Base-by-base conservation (phyloP, 2,113 vertebrate genomes). In the Hassar affinis region DNA sequence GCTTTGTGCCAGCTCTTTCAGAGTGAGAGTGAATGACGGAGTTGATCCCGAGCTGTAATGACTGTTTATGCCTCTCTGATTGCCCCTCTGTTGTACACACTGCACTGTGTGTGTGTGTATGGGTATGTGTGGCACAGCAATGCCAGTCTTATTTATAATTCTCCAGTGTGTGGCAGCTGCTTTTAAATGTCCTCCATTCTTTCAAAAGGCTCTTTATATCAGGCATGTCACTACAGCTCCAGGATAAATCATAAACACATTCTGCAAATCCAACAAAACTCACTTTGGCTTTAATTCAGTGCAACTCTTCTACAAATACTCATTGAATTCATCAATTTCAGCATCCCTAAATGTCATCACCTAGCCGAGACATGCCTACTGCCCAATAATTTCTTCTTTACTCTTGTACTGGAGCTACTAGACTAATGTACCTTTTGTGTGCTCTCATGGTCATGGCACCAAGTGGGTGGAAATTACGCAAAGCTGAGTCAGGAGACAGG, bases 131-230 rank as follows among this genome's bases (percentile, higher is more conserved):
- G 9, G 62, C 30, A n/a, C 35, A 69, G 30, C 47, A 35, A 42
- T 69, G 61, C 33, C 59, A 56, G 64, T 71, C 52, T 68, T 72
- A 57, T 81, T 72, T 81, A 35, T 72, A 81, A 81, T 54, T n/a
- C 64, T 47, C 45, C 2, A 3, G 35, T 71, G 49, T 83, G 30
- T 77, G 62, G 56, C 69, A 64, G 75, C 75, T 69, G 18, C 82
- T 69, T 68, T 78, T 64, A 78, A 68, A 84, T 82, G 42, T 76
- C 52, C 38, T 72, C 42, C 68, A 61, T 74, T 82, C 81, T 57
- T 82, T 59, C 10, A 77, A 84, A 38, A 78, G 52, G 45, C n/a
- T 14, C n/a, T 78, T 9, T n/a, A n/a, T 56, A 81, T 71, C 25
- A 11, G 47, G 17, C 52, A 47, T 82, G 80, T 59, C 8, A 25